A percentile compares a stretch with the other conserved stretches of the same genome.
Conservation (phyloP, 2,797 vertebrate genomes). For the Acrossocheilus fasciatus region DNA sequence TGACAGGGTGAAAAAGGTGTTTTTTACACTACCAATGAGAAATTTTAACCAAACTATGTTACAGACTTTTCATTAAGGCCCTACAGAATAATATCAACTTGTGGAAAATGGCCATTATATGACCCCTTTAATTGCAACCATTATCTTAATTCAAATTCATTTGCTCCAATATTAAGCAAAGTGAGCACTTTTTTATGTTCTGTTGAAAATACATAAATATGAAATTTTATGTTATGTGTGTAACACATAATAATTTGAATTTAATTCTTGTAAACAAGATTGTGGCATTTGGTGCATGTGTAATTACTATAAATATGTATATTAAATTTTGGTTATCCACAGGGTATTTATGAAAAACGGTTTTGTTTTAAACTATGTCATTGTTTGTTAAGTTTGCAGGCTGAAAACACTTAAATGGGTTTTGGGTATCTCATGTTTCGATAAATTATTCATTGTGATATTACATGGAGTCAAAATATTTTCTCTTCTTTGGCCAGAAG, state of each 20-base stretch:
- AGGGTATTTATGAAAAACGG: not conserved
- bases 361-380: not conserved
- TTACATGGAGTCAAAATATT: conserved; percentile 10
- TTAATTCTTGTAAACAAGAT: not conserved
- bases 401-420: not conserved
- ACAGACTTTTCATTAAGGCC: no score
- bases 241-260: not conserved
- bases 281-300: not conserved
- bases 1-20: no score
- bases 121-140: conserved; percentile 39
- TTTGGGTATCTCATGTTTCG: not conserved
- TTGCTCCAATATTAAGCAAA: not conserved
- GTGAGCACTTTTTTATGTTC: not conserved
- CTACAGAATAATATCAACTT: no score
- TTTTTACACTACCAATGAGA: no score
- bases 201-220: not conserved
- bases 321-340: not conserved
- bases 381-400: not conserved
- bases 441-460: conserved; percentile 9
- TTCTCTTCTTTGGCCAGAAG: not conserved
- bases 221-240: not conserved
- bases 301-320: not conserved
- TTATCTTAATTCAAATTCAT: conserved; percentile 43
- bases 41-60: no score
- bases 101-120: no score